Evolutionary conservation across 2,797 vertebrate species (phyloP).

Genomic region (Allobates femoralis): DNA sequence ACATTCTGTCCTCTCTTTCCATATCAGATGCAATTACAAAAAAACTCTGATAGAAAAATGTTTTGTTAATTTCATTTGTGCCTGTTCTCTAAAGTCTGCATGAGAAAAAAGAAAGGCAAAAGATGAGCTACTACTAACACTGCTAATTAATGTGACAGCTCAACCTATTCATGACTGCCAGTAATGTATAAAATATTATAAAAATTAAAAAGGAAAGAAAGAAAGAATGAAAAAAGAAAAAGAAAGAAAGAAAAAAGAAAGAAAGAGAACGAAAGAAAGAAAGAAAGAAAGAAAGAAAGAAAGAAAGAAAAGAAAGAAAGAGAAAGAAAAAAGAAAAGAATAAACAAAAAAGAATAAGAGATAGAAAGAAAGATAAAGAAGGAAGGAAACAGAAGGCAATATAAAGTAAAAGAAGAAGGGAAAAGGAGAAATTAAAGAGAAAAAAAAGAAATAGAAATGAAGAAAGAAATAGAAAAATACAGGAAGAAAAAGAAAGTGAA

Average conservation of each 20-base stretch:
- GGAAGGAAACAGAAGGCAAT: too few species aligned
- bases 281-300: background rate
- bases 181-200: background rate
- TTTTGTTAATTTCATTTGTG: constrained; percentile 57
- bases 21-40: constrained; percentile 63
- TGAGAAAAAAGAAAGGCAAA: constrained; percentile 23
- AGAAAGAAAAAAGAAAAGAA: too few species aligned
- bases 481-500: too few species aligned
- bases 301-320: too few species aligned
- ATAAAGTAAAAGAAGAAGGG: too few species aligned
- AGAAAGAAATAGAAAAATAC: too few species aligned
- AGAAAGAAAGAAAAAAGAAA: background rate
- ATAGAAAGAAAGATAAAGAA: too few species aligned
- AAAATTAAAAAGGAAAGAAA: background rate
- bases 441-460: too few species aligned
- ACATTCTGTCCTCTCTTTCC: constrained; percentile 46
- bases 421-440: too few species aligned
- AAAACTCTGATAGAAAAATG: constrained; percentile 57
- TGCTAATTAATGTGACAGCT: constrained; percentile 6
- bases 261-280: background rate
- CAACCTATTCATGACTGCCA: background rate
- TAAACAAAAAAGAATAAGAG: too few species aligned
- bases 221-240: background rate
- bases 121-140: background rate
- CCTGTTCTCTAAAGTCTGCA: constrained; percentile 30